These are phyloP conservation scores for Phorcus lineatus DNA, from an alignment of 2,888 invertebrate species.

Conservation along the genomic window DNA sequence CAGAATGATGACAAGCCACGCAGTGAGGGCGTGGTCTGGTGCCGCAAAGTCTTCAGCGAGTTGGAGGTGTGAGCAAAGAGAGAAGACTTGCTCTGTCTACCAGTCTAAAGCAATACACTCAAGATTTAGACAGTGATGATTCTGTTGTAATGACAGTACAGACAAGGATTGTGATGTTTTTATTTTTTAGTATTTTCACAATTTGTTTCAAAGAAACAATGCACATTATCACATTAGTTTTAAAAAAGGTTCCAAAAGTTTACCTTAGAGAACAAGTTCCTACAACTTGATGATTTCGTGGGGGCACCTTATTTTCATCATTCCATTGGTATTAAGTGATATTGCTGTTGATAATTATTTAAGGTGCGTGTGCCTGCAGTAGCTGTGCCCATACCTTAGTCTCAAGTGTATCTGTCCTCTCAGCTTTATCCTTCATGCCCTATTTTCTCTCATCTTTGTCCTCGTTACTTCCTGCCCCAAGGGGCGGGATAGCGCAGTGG, in stretches of 20 bases:
- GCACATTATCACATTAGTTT: background rate
- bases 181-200: background rate
- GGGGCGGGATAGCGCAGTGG: too few species aligned
- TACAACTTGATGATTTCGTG: too few species aligned
- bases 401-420: too few species aligned
- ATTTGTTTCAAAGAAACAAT: constrained; percentile 14
- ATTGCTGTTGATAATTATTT: too few species aligned
- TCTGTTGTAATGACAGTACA: background rate
- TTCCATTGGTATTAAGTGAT: constrained; percentile 2
- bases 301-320: background rate
- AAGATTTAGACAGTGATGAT: background rate
- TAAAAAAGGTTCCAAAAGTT: too few species aligned
- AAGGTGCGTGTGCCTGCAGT: too few species aligned
- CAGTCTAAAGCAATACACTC: background rate
- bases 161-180: background rate
- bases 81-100: background rate
- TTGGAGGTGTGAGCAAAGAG: constrained; percentile 54
- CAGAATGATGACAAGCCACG: constrained; percentile 70
- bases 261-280: too few species aligned
- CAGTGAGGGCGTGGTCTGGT: constrained; percentile 61
- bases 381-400: too few species aligned
- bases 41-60: constrained; percentile 65
- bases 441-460: too few species aligned
- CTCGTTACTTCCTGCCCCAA: too few species aligned
- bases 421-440: too few species aligned